Conservation (phyloP, 2,797 vertebrate species). For the Rhynchonycteris naso region DNA sequence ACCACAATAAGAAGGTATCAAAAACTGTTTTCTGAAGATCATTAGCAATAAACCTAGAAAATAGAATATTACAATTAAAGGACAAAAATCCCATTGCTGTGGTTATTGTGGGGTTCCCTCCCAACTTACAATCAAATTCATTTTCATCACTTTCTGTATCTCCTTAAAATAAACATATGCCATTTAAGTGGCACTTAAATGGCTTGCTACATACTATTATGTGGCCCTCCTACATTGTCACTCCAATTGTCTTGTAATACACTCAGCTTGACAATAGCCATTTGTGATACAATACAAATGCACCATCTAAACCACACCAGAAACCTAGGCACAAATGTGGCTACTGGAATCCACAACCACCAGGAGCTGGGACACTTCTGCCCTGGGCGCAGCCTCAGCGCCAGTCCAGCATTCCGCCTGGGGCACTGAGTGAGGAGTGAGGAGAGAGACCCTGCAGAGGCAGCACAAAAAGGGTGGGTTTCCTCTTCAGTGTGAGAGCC, state of each 20-base stretch:
- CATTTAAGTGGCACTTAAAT: background rate
- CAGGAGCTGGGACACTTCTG: background rate
- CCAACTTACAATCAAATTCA: constrained; percentile 26
- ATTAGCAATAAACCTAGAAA: constrained; percentile 30
- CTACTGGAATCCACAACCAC: background rate
- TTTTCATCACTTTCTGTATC: background rate
- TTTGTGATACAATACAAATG: background rate
- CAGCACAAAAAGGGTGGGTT: background rate
- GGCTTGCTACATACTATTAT: background rate
- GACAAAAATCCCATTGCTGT: background rate
- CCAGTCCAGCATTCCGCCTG: background rate
- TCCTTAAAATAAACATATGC: constrained; percentile 15
- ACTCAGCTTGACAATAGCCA: background rate
- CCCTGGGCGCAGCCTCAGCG: background rate
- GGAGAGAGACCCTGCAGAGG: background rate
- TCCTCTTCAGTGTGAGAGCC: background rate
- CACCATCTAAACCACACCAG: background rate
- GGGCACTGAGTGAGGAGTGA: no score
- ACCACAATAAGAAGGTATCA: background rate
- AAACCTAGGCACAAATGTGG: background rate
- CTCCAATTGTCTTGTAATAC: background rate
- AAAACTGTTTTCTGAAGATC: constrained; percentile 37
- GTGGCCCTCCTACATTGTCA: background rate
- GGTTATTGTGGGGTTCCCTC: background rate
- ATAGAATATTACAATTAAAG: constrained; percentile 40